phyloP scores from a whole-genome alignment of 2,797 vertebrate genomes.

The Scolopax bukidnonensis region DNA sequence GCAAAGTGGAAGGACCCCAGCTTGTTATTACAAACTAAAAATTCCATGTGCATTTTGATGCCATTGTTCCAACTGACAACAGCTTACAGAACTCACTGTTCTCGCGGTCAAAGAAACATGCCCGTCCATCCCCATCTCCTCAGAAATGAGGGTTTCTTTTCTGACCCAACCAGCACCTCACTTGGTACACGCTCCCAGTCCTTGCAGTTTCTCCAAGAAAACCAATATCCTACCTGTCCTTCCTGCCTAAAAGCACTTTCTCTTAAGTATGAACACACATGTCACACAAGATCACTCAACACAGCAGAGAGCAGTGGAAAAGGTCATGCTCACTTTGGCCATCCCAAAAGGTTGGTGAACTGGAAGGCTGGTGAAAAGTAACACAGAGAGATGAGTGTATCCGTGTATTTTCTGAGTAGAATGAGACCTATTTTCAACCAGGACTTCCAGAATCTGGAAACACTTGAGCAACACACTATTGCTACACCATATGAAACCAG shows the following conservation, averaged over 20 bases:
- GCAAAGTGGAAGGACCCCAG: not conserved
- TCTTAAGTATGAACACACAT: not conserved
- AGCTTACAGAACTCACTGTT: not conserved
- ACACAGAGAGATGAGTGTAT: not conserved
- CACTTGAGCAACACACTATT: not conserved
- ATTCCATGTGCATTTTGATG: not conserved
- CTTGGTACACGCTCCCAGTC: not conserved
- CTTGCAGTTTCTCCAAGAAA: not conserved
- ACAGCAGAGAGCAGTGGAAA: not conserved
- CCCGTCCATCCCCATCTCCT: not conserved
- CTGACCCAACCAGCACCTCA: not conserved
- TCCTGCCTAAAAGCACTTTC: not conserved
- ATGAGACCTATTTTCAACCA: not conserved
- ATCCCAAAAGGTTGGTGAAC: not conserved
- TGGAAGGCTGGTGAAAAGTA: not conserved
- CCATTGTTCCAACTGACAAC: not conserved
- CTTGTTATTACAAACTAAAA: not conserved
- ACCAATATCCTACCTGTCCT: too few relatives aligned
- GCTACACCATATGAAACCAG: not conserved
- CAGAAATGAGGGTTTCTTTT: not conserved
- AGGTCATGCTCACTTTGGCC: not conserved
- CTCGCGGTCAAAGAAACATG: accelerated
- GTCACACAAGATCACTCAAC: not conserved
- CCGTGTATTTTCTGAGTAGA: accelerated
- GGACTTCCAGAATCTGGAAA: not conserved